phyloP scores from a whole-genome alignment of 2,113 vertebrate genomes.

The Lathamus discolor region DNA sequence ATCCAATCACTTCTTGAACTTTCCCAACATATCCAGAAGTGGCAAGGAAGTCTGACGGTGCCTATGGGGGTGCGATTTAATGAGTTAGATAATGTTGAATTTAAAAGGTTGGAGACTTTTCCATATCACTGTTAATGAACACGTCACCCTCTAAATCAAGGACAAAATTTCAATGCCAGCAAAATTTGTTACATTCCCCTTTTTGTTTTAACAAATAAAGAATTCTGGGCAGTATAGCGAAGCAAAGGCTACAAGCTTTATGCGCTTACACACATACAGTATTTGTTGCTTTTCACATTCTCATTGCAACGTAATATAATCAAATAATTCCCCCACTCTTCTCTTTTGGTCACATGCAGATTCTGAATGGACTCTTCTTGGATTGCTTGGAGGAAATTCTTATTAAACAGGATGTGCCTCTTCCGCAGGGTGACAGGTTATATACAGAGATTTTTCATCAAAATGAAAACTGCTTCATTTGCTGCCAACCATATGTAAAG shows the following conservation, averaged over 20 bases:
- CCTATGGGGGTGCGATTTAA: not conserved
- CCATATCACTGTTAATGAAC: not conserved
- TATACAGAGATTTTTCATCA: slow-evolving; percentile 34
- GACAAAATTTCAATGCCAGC: not conserved
- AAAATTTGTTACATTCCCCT: not conserved
- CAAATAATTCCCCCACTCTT: not conserved
- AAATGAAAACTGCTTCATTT: slow-evolving; percentile 59
- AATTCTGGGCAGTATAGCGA: not conserved
- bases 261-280: not conserved
- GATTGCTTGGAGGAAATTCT: slow-evolving; percentile 1
- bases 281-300: slow-evolving; percentile 1
- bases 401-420: slow-evolving; percentile 54
- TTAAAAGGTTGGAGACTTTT: not conserved
- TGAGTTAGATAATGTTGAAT: not conserved
- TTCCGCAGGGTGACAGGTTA: slow-evolving; percentile 63
- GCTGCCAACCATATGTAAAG: slow-evolving; percentile 63
- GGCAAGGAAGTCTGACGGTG: not conserved
- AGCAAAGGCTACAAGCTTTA: not conserved
- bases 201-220: not conserved
- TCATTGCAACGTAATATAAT: not conserved
- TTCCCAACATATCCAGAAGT: not conserved
- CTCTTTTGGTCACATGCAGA: slow-evolving; percentile 16
- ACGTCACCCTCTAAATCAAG: not conserved
- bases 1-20: not conserved
- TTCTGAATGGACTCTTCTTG: not conserved